These are phyloP conservation scores for Eufriesea mexicana DNA, from an alignment of 1,140 invertebrate genomes.

Conservation along the genomic window DNA sequence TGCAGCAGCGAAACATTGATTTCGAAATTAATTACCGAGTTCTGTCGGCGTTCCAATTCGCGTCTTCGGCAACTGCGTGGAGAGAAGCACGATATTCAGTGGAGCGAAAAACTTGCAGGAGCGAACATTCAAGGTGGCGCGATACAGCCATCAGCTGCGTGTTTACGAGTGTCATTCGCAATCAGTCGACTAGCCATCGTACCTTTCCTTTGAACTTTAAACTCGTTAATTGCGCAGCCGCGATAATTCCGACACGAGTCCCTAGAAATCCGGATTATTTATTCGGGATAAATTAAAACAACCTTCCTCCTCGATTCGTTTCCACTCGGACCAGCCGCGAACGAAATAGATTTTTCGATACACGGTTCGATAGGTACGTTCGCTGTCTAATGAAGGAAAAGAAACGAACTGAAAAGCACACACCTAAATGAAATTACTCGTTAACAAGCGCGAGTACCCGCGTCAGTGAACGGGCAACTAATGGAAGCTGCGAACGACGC, in stretches of 20 bases:
- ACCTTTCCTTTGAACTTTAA: background rate
- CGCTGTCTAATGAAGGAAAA: background rate
- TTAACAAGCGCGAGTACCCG: conserved; percentile 10
- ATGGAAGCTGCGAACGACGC: background rate
- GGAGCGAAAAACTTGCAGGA: conserved; percentile 1
- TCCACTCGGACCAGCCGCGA: background rate
- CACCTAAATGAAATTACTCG: background rate
- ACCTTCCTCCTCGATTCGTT: too few relatives aligned
- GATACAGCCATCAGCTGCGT: background rate
- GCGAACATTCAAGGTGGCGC: background rate
- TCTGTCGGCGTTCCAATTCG: background rate
- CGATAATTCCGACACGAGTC: background rate
- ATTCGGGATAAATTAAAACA: too few relatives aligned
- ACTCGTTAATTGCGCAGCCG: background rate
- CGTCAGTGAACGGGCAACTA: background rate
- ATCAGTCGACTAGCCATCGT: background rate
- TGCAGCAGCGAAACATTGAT: background rate
- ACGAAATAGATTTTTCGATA: background rate
- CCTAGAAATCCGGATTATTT: too few relatives aligned
- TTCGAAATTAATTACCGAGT: conserved; percentile 31
- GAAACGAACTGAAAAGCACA: background rate
- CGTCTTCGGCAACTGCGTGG: background rate
- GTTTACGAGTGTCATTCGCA: conserved; percentile 1
- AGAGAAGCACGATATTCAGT: background rate
- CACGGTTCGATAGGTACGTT: background rate